Evolutionary conservation across 2,113 vertebrate species (phyloP).

Genomic region (Melanerpes aurifrons): DNA sequence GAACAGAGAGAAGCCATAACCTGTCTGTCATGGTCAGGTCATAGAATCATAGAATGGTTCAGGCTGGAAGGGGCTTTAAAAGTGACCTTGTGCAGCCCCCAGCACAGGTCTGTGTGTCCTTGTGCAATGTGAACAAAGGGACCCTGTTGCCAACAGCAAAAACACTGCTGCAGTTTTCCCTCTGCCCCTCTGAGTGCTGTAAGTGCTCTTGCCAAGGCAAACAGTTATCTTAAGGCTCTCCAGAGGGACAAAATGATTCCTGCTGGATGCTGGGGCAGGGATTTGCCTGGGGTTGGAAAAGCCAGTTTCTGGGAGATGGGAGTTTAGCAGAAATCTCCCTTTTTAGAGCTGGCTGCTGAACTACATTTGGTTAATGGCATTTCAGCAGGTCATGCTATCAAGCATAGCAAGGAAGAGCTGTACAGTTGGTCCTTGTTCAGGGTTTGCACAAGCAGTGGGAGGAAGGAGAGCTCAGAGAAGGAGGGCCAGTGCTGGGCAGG

Average conservation of each 20-base stretch:
- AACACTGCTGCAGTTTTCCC: not conserved
- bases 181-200: not conserved
- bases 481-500: not conserved
- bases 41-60: not conserved
- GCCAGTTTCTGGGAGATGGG: not conserved
- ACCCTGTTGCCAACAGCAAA: not conserved
- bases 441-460: not conserved
- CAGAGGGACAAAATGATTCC: not conserved
- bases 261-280: not conserved
- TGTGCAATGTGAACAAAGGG: fast-evolving
- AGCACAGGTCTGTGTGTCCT: not conserved
- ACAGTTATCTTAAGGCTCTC: not conserved
- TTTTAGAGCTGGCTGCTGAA: not conserved
- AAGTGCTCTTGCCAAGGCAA: not conserved
- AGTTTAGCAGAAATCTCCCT: not conserved
- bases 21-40: not conserved
- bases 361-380: not conserved
- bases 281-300: not conserved
- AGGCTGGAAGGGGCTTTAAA: not conserved
- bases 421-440: not conserved
- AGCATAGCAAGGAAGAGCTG: not conserved
- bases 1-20: not conserved
- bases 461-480: not conserved
- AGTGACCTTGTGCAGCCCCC: not conserved
- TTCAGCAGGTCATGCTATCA: not conserved